A percentile compares a stretch with the other conserved stretches of the same genome.
phyloP scores from a whole-genome alignment of 2,113 vertebrate species.

The Campylomormyrus tamandua region DNA sequence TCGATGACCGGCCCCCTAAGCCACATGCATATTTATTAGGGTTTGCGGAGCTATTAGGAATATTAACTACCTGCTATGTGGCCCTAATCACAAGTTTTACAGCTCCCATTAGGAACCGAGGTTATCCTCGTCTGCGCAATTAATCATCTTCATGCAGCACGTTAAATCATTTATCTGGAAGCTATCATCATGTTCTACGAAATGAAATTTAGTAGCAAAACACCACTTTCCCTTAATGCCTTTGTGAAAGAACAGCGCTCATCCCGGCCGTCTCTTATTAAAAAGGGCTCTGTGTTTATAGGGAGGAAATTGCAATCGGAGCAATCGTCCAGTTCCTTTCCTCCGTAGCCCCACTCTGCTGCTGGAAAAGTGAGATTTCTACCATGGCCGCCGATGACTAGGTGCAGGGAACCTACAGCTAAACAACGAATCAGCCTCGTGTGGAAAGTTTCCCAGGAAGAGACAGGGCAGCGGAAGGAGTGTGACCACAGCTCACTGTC shows the following conservation, averaged over 20 bases:
- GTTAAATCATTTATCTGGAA: neutral
- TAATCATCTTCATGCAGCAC: neutral
- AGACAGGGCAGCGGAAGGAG: neutral
- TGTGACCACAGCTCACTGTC: neutral
- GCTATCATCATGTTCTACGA: neutral
- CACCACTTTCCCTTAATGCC: neutral
- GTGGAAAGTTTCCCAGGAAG: neutral
- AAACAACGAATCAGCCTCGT: neutral
- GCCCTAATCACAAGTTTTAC: neutral
- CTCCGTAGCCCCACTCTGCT: neutral
- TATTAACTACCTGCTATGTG: neutral
- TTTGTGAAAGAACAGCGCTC: neutral
- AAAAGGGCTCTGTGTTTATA: neutral
- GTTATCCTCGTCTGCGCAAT: neutral
- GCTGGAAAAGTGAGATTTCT: neutral
- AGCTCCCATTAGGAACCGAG: neutral
- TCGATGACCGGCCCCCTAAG: neutral
- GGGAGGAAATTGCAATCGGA: neutral
- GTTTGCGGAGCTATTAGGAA: neutral
- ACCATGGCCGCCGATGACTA: neutral
- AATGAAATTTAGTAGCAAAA: neutral
- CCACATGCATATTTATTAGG: neutral
- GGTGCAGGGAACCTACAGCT: neutral
- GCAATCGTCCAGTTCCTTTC: neutral
- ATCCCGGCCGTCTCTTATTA: neutral